Evolutionary conservation across 2,888 invertebrate genomes (phyloP).

Genomic region (Drosophila neonasuta): DNA sequence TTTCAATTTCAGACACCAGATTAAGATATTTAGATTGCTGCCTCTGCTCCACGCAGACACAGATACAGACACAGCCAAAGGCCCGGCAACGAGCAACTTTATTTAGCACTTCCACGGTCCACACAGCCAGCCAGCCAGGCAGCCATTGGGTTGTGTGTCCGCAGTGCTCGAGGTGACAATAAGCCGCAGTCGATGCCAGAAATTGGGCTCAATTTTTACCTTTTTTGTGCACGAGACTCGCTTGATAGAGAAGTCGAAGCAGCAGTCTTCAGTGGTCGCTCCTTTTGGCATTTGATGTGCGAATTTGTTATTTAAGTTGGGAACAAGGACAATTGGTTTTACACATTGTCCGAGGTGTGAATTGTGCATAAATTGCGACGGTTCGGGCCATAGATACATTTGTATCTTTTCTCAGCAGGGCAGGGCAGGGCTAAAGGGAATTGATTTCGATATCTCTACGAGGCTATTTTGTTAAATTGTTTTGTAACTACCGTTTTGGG

Average conservation of each 20-base stretch:
- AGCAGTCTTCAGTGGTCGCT: slow-evolving; percentile 25
- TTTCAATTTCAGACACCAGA: slow-evolving; percentile 66
- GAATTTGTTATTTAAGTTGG: slow-evolving; percentile 80
- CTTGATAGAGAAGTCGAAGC: slow-evolving; percentile 54
- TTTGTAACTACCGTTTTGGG: slow-evolving; percentile 52
- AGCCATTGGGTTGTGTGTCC: slow-evolving; percentile 51
- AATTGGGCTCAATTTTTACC: slow-evolving; percentile 78
- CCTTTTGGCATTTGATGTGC: slow-evolving; percentile 80
- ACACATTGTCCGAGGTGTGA: slow-evolving; percentile 43
- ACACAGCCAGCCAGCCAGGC: neutral
- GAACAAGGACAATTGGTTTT: slow-evolving; percentile 73
- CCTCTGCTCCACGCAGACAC: slow-evolving; percentile 46
- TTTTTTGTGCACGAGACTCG: slow-evolving; percentile 65
- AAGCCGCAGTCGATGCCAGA: slow-evolving; percentile 71
- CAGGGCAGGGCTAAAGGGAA: slow-evolving; percentile 23
- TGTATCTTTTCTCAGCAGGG: slow-evolving; percentile 38
- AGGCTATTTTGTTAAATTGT: slow-evolving; percentile 55
- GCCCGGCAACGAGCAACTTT: slow-evolving; percentile 63
- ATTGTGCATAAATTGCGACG: slow-evolving; percentile 62
- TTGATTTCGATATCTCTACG: slow-evolving; percentile 51
- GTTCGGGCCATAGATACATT: slow-evolving; percentile 48
- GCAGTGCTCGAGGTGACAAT: slow-evolving; percentile 78
- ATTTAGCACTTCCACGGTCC: slow-evolving; percentile 74
- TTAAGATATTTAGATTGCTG: slow-evolving; percentile 82
- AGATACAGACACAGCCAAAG: slow-evolving; percentile 5